These are phyloP conservation scores for Rhynchopsitta pachyrhyncha DNA, from an alignment of 2,113 vertebrate species.

Conservation along the genomic window DNA sequence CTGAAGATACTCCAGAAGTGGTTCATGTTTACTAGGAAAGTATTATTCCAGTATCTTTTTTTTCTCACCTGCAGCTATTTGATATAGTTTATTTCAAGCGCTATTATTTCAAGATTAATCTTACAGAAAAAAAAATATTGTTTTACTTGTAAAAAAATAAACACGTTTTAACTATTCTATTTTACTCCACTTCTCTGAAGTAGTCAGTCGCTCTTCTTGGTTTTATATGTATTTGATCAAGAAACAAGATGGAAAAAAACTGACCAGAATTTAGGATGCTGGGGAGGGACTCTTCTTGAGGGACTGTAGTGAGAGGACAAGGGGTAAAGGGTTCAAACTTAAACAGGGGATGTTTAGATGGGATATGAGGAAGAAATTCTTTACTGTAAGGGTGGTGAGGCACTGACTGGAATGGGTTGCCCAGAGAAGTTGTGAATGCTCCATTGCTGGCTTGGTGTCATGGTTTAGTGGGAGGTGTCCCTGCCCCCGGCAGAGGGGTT, in stretches of 20 bases:
- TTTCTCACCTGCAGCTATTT: neutral
- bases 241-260: neutral
- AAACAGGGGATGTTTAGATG: too few relatives aligned
- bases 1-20: neutral
- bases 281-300: too few relatives aligned
- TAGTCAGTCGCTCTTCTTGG: neutral
- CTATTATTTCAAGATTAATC: neutral
- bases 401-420: too few relatives aligned
- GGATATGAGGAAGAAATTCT: too few relatives aligned
- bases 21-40: neutral
- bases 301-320: too few relatives aligned
- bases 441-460: too few relatives aligned
- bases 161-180: neutral
- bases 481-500: too few relatives aligned
- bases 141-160: neutral
- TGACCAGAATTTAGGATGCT: neutral
- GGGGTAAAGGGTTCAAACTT: too few relatives aligned
- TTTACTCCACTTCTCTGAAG: neutral
- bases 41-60: neutral
- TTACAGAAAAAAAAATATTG: neutral
- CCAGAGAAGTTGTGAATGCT: too few relatives aligned
- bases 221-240: neutral
- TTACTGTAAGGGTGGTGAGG: too few relatives aligned
- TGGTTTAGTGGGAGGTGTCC: too few relatives aligned
- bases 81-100: neutral